Percentiles rank a stretch among this genome's conserved stretches.
These are phyloP conservation scores for Plagodis pulveraria DNA, from an alignment of 2,888 invertebrate species.

Conservation along the genomic window DNA sequence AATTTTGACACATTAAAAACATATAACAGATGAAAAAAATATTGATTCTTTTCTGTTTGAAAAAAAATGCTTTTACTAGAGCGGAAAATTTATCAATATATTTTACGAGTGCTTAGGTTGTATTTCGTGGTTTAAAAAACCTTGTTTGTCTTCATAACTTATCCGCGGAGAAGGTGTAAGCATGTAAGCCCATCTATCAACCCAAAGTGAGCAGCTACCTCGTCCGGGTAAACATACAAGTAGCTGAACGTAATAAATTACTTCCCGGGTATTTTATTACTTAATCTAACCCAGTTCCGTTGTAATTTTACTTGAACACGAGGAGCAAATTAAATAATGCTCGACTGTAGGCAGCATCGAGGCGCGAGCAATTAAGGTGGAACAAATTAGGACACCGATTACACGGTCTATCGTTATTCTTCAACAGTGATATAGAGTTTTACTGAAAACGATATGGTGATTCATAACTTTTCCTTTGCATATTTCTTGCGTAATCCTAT, in stretches of 20 bases:
- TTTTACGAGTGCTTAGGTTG: too few species aligned
- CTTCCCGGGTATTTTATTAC: slow-evolving; percentile 18
- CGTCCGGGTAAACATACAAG: slow-evolving; percentile 10
- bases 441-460: slow-evolving; percentile 21
- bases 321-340: slow-evolving; percentile 40
- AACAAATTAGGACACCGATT: slow-evolving; percentile 46
- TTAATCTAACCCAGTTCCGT: slow-evolving; percentile 26
- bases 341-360: slow-evolving; percentile 32
- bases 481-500: too few species aligned
- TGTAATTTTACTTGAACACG: slow-evolving; percentile 30
- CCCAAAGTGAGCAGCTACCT: neutral
- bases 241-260: slow-evolving; percentile 3
- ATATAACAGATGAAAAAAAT: too few species aligned
- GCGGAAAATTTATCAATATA: too few species aligned
- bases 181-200: neutral
- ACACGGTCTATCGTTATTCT: slow-evolving; percentile 34
- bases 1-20: too few species aligned
- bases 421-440: slow-evolving; percentile 29
- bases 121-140: too few species aligned
- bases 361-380: slow-evolving; percentile 44
- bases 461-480: neutral
- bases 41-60: too few species aligned
- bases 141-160: neutral
- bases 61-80: too few species aligned
- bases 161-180: neutral